Evolutionary conservation across 2,888 invertebrate species (phyloP).

Genomic region (Sesia apiformis): DNA sequence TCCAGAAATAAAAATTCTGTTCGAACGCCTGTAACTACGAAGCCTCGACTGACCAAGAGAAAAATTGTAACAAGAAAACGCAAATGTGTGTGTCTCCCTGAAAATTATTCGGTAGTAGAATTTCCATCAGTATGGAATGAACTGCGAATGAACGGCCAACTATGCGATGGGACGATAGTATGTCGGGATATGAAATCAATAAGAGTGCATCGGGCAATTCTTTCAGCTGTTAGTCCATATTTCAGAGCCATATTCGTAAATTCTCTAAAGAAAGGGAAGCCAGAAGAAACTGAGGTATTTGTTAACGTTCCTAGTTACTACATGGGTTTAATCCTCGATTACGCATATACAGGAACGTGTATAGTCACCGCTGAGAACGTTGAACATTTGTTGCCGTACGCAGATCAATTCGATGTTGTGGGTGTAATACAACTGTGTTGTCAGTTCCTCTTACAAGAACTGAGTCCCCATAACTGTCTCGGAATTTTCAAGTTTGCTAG

Average conservation of each 20-base stretch:
- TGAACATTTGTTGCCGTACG: conserved; percentile 79
- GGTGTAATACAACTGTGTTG: conserved; percentile 83
- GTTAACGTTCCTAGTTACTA: conserved; percentile 75
- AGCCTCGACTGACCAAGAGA: conserved; percentile 59
- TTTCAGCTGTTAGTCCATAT: conserved; percentile 83
- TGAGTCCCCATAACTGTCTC: conserved; percentile 80
- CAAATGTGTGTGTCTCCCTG: conserved; percentile 77
- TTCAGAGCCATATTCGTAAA: conserved; percentile 83
- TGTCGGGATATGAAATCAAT: conserved; percentile 77
- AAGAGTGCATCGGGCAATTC: conserved; percentile 79
- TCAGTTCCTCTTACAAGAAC: conserved; percentile 76
- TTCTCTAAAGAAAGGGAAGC: conserved; percentile 75
- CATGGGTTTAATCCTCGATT: conserved; percentile 81
- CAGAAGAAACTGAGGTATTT: conserved; percentile 75
- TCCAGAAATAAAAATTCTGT: conserved; percentile 70
- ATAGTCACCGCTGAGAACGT: conserved; percentile 79
- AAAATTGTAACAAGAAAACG: conserved; percentile 59
- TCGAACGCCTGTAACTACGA: conserved; percentile 59
- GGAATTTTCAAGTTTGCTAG: conserved; percentile 81
- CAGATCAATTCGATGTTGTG: conserved; percentile 83
- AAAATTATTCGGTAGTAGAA: conserved; percentile 74
- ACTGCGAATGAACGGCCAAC: conserved; percentile 76
- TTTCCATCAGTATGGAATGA: conserved; percentile 81
- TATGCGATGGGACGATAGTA: conserved; percentile 81
- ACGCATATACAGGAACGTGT: conserved; percentile 82